Base-by-base conservation (phyloP, 2,888 invertebrate genomes). In the Spodoptera exigua region DNA sequence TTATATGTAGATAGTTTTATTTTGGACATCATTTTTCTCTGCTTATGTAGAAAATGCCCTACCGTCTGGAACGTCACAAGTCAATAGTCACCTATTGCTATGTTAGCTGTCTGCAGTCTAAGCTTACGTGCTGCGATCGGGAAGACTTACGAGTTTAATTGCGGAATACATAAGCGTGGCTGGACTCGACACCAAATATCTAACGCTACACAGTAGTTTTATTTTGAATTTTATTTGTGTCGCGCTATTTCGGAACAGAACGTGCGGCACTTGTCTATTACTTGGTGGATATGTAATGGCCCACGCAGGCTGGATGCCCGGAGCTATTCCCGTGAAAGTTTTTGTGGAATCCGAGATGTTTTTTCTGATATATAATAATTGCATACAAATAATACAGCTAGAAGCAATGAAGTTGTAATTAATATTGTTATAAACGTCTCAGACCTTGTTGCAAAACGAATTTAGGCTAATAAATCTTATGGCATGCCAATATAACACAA, bases 181-280 rank as follows among this genome's bases (percentile, higher is more conserved):
- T 84, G 81, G 74, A 80, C 81, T 83, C 84, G 84, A 78, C 86
- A 83, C 83, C 70, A 84, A 87, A 90, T 90, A 91, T 92, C 90
- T 91, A 86, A 90, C 89, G 92, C 88, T 87, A 89, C 91, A 86
- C 88, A 89, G 86, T 88, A 82, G 90, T 90, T 93, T 93, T 93
- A 93, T 94, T 94, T 93, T 91, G 83, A 87, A 91, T 92, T 94
- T 93, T 93, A 94, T 94, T 93, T 92, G 91, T 92, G 94, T 93
- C 93, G 93, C 85, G 91, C 94, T 94, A 93, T 94, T 93, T 94
- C 80, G 79, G 93, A 91, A 82, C 87, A 82, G 88, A 89, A 89
- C 89, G 87, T 86, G 89, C 89, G 89, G 89, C 90, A 92, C 91
- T 92, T 91, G 90, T 91, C 89, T 88, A 88, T 86, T 91, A 87